Evolutionary conservation across 1,140 invertebrate species (phyloP).

Genomic region (Halictus rubicundus): DNA sequence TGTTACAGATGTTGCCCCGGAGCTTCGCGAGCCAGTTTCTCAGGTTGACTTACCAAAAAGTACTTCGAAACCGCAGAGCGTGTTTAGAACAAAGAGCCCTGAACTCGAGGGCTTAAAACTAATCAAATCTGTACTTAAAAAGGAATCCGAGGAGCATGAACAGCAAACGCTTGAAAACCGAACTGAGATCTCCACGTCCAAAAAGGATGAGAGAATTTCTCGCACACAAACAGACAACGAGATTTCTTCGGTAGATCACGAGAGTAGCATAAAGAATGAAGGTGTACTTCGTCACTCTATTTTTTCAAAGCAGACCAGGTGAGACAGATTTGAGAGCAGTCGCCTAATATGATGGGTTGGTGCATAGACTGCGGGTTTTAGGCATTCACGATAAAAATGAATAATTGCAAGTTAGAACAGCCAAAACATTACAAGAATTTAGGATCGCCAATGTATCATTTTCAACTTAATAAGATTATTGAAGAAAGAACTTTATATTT

Average conservation of each 20-base stretch:
- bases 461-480: no score
- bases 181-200: constrained; percentile 15
- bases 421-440: no score
- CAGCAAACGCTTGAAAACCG: constrained; percentile 27
- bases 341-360: no score
- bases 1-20: neutral
- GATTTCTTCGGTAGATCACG: constrained; percentile 14
- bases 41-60: constrained; percentile 58
- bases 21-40: neutral
- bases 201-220: constrained; percentile 7
- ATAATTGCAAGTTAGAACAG: no score
- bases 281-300: neutral
- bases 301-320: constrained; percentile 46
- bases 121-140: constrained; percentile 62
- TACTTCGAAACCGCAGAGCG: constrained; percentile 62
- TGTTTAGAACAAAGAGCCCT: constrained; percentile 39
- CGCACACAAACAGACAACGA: constrained; percentile 3
- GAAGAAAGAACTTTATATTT: no score
- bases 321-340: neutral
- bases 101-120: constrained; percentile 57
- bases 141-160: constrained; percentile 55
- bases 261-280: constrained; percentile 32
- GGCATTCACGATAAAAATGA: no score
- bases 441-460: no score
- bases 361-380: no score